Conservation (phyloP, 2,797 vertebrate species). For the Sebastes hubbsi region DNA sequence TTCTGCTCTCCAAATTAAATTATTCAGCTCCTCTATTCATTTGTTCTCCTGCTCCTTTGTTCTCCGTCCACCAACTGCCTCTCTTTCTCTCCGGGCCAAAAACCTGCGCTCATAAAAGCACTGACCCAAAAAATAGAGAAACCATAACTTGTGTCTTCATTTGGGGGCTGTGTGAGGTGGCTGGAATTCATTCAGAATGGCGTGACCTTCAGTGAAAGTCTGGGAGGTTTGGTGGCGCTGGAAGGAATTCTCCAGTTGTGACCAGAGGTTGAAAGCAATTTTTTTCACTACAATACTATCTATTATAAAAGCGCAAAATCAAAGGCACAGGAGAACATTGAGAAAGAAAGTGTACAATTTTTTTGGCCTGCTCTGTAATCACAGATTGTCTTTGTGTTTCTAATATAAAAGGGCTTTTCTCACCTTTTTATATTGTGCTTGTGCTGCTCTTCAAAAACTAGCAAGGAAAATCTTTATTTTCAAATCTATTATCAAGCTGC, state of each 20-base stretch:
- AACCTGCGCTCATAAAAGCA: constrained; percentile 58
- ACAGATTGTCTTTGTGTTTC: constrained; percentile 11
- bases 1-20: constrained; percentile 71
- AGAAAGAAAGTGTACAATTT: neutral
- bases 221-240: constrained; percentile 1
- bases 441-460: neutral
- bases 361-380: neutral
- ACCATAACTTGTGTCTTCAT: constrained; percentile 50
- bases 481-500: constrained; percentile 1
- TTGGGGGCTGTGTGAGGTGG: constrained; percentile 28
- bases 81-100: constrained; percentile 49
- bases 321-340: neutral
- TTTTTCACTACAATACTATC: neutral
- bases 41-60: constrained; percentile 60
- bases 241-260: constrained; percentile 6
- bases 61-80: constrained; percentile 45
- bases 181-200: constrained; percentile 20
- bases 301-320: constrained; percentile 8
- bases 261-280: constrained; percentile 31
- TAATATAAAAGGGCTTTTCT: neutral
- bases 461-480: neutral
- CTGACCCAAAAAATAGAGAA: constrained; percentile 60
- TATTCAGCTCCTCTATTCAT: constrained; percentile 68
- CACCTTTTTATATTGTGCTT: neutral
- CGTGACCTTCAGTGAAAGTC: constrained; percentile 54